Percentiles rank a stretch among this genome's conserved stretches.
These are phyloP conservation scores for Mandrillus leucophaeus DNA, from an alignment of 2,113 vertebrate species.

Conservation along the genomic window DNA sequence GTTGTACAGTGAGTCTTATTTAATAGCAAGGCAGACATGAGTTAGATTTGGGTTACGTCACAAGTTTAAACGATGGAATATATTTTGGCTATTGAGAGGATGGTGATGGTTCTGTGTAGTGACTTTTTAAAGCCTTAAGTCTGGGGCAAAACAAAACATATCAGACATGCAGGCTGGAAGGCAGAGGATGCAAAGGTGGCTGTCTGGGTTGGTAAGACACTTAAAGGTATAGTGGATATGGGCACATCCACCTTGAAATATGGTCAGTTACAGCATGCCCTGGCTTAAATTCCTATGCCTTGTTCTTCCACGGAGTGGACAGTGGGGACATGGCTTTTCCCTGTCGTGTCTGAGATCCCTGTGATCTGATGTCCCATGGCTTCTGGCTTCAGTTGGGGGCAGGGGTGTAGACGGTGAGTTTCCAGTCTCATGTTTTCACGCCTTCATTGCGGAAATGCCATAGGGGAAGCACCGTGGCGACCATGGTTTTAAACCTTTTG, in stretches of 20 bases:
- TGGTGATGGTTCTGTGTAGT: background rate
- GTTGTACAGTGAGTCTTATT: background rate
- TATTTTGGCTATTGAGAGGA: background rate
- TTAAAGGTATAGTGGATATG: background rate
- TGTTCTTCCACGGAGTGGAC: background rate
- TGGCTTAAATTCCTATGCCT: background rate
- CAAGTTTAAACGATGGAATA: background rate
- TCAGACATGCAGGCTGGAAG: background rate
- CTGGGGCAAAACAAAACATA: background rate
- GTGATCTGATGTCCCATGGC: background rate
- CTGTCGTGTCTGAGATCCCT: fast-evolving
- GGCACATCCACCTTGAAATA: fast-evolving
- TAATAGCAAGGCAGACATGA: background rate
- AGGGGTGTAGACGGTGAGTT: fast-evolving
- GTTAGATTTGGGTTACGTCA: background rate
- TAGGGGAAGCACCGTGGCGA: fast-evolving
- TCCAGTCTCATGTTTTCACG: background rate
- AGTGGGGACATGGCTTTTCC: background rate
- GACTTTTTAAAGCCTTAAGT: background rate
- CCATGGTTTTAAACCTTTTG: background rate
- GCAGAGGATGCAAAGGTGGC: background rate
- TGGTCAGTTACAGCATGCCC: fast-evolving
- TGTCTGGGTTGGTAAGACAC: background rate
- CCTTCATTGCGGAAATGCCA: background rate
- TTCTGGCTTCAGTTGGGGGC: no score